Conservation (phyloP, 1,140 invertebrate genomes). For the Papilio aristodemus region DNA sequence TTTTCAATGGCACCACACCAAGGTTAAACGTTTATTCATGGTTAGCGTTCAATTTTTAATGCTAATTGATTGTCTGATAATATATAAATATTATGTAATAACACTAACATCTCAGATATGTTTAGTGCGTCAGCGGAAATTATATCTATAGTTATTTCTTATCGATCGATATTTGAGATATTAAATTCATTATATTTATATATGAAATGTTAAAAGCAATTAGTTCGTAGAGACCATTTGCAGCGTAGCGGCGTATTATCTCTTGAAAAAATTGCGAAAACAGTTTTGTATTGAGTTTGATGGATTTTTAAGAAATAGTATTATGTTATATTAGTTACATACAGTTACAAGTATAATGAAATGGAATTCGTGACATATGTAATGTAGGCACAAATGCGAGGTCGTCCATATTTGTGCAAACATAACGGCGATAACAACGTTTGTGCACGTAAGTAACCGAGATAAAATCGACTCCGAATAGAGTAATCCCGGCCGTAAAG, state of each 20-base stretch:
- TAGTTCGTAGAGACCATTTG: no score
- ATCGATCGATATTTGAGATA: neutral
- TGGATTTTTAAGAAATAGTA: no score
- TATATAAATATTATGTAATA: constrained; percentile 3
- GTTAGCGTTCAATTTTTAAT: constrained; percentile 21
- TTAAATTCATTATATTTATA: neutral
- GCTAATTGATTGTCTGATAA: neutral
- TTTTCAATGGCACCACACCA: neutral
- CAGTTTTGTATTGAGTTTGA: no score
- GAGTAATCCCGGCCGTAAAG: constrained; percentile 50
- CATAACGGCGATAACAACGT: constrained; percentile 68
- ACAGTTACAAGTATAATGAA: constrained; percentile 32
- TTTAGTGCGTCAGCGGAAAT: constrained; percentile 4
- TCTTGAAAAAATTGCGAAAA: no score
- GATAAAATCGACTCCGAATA: constrained; percentile 60
- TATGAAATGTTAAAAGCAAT: neutral
- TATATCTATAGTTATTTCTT: neutral
- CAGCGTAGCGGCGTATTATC: no score
- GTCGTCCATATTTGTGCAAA: constrained; percentile 71
- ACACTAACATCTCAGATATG: constrained; percentile 4
- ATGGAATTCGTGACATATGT: constrained; percentile 37
- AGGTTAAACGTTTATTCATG: constrained; percentile 18
- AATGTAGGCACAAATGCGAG: constrained; percentile 57
- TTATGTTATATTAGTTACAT: constrained; percentile 13
- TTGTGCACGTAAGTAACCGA: constrained; percentile 64